Base-by-base conservation (phyloP, 1,140 invertebrate species). In the Bombus balteatus region DNA sequence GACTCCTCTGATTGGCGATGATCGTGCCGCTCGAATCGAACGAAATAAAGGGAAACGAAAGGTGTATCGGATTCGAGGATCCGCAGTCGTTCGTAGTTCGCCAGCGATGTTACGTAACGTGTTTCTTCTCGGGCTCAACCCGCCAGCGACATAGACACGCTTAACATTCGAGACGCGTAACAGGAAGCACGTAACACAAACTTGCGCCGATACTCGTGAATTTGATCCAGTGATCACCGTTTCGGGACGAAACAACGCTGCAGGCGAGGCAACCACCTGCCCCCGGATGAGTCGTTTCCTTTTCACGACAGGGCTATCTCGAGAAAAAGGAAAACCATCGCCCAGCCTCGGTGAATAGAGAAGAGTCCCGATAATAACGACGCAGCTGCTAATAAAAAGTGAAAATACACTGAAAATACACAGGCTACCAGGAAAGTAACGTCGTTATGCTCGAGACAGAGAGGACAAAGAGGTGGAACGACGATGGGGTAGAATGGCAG, bases 351-450 rank as follows among this genome's bases (percentile, higher is more conserved):
- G 32, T 59, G 72, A 73, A 62, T 43, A 68, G 22, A 28, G 15
- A n/a, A 2, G 2, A 32, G 41, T 59, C 13, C 53, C 57, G 70
- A 80, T 86, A 83, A 88, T 83, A 80, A 89, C 66, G 82, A 86
- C 57, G 79, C 75, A 70, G 43, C 53, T 39, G 72, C 78, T 82
- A 86, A 89, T 80, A 86, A 62, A 62, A 62, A 12, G 28, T 70
- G 59, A 43, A 39, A 57, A 87, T 83, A 78, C 57, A 18, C 57
- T 70, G 59, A 43, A 47, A 75, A 87, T 83, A 78, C 57, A 18
- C 43, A 13, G 39, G 18, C 18, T 68, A n/a, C 77, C 15, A 76
- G 77, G 74, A 53, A 66, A 68, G 28, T 71, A 18, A 34, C 81
- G 3, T 32, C 57, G 65, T 59, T 73, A 62, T 41, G 53, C 59